phyloP scores from a whole-genome alignment of 2,797 vertebrate genomes.

The Syndactyla subalaris region DNA sequence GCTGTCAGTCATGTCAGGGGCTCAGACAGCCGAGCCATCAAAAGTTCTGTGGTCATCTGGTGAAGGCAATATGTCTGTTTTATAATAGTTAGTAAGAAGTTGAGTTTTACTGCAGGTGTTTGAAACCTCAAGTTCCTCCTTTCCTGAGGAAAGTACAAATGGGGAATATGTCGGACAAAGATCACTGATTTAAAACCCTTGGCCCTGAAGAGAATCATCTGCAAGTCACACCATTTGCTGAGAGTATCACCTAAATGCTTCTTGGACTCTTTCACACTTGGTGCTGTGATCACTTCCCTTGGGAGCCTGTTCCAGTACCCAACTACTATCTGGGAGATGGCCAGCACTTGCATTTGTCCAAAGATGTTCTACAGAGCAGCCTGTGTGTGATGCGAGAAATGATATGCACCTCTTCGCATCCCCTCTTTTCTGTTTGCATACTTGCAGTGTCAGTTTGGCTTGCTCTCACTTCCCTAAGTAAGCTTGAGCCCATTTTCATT shows the following conservation, averaged over 20 bases:
- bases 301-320: not conserved
- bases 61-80: not conserved
- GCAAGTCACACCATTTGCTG: not conserved
- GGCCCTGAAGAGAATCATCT: not conserved
- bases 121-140: not conserved
- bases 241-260: not conserved
- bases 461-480: not conserved
- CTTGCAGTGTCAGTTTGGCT: not conserved
- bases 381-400: not conserved
- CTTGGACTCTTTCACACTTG: not conserved
- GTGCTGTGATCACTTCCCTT: not conserved
- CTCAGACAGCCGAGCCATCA: not conserved
- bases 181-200: not conserved
- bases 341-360: not conserved
- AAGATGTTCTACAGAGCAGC: not conserved
- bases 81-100: not conserved
- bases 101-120: not conserved
- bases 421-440: not conserved
- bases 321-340: not conserved
- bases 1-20: not conserved
- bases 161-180: not conserved
- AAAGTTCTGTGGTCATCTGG: not conserved
- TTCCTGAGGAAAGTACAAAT: not conserved
- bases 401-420: not conserved
- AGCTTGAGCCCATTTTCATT: not conserved